phyloP scores from a whole-genome alignment of 2,113 vertebrate species.

The Perognathus longimembris region DNA sequence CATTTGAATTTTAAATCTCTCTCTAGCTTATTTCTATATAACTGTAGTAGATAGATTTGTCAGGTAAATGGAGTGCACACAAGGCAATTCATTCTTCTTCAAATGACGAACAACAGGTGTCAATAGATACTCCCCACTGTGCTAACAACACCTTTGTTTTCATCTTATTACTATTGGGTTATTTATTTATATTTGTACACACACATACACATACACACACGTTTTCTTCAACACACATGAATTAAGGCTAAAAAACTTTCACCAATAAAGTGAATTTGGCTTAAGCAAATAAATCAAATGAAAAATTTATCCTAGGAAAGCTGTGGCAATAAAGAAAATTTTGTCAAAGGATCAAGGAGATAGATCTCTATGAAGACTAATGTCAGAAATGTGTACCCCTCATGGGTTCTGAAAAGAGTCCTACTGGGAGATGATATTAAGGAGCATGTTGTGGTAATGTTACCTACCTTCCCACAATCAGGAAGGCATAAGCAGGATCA shows the following conservation, averaged over 20 bases:
- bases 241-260: not conserved
- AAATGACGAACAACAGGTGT: constrained; percentile 38
- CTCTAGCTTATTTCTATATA: constrained; percentile 55
- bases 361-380: constrained; percentile 60
- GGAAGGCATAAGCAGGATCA: too few species aligned
- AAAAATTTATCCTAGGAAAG: constrained; percentile 24
- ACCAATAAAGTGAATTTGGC: not conserved
- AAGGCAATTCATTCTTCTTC: not conserved
- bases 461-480: too few species aligned
- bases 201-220: not conserved
- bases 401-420: constrained; percentile 39
- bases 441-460: too few species aligned
- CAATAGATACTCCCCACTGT: not conserved
- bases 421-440: constrained; percentile 10
- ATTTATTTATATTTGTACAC: not conserved
- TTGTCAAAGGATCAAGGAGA: not conserved
- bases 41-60: constrained; percentile 25
- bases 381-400: not conserved
- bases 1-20: constrained; percentile 62
- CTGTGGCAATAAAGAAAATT: not conserved
- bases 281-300: not conserved
- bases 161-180: not conserved
- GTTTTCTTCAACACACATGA: constrained; percentile 15
- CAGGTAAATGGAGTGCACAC: constrained; percentile 21
- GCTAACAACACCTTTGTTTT: not conserved